These are phyloP conservation scores for Ageneiosus marmoratus DNA, from an alignment of 2,113 vertebrate genomes.

Conservation along the genomic window DNA sequence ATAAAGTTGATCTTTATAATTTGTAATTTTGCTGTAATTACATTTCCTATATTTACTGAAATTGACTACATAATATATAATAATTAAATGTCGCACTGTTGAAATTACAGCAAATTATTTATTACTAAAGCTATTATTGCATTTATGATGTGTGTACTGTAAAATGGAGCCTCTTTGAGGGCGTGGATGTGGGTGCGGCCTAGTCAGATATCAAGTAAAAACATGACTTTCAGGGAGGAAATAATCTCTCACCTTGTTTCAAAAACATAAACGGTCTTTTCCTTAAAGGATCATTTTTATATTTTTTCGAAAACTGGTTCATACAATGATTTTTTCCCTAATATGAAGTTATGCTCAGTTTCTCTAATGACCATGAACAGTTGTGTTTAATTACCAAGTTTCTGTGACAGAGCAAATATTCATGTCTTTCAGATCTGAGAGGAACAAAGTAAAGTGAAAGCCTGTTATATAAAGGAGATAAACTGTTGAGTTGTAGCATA, in stretches of 20 bases:
- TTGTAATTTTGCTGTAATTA: not conserved
- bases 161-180: not conserved
- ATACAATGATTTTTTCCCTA: not conserved
- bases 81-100: not conserved
- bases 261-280: not conserved
- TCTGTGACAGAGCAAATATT: not conserved
- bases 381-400: not conserved
- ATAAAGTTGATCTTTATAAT: not conserved
- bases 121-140: not conserved
- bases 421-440: not conserved
- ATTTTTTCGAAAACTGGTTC: not conserved
- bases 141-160: not conserved
- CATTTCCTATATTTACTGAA: not conserved
- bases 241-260: not conserved
- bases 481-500: not conserved
- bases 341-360: not conserved
- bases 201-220: not conserved
- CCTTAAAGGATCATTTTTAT: not conserved
- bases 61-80: not conserved
- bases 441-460: not conserved
- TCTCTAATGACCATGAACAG: not conserved
- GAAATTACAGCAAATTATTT: slow-evolving; percentile 1
- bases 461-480: not conserved
- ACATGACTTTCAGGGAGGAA: not conserved
- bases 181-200: not conserved